phyloP scores from a whole-genome alignment of 2,888 invertebrate genomes.

The Diaprepes abbreviatus region DNA sequence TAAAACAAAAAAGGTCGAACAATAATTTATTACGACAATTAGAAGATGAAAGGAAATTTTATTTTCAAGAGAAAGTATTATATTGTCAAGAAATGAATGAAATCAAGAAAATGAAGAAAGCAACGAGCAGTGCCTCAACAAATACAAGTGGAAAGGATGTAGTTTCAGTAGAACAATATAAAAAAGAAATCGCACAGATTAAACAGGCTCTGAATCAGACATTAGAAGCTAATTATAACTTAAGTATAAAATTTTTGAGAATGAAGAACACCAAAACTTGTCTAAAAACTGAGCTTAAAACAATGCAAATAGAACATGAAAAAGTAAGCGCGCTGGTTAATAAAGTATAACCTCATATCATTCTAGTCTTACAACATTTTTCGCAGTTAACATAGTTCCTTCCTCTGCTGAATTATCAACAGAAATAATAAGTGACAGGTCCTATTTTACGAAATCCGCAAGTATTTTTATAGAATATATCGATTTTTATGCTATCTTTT shows the following conservation, averaged over 20 bases:
- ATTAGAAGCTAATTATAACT: conserved; percentile 67
- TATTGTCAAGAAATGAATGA: conserved; percentile 70
- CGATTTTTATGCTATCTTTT: too few relatives aligned
- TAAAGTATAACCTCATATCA: too few relatives aligned
- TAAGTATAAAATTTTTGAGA: conserved; percentile 66
- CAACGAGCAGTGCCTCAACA: conserved; percentile 51
- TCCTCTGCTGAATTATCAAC: too few relatives aligned
- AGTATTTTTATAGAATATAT: too few relatives aligned
- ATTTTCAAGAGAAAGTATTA: conserved; percentile 71
- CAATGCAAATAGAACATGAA: conserved; percentile 61
- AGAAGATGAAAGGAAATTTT: conserved; percentile 71
- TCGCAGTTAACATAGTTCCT: too few relatives aligned
- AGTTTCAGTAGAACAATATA: conserved; percentile 57
- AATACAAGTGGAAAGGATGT: conserved; percentile 37
- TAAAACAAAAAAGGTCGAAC: conserved; percentile 68
- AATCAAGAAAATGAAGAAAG: conserved; percentile 61
- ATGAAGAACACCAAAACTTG: conserved; percentile 66
- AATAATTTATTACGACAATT: conserved; percentile 70
- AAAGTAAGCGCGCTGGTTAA: too few relatives aligned
- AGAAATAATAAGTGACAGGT: too few relatives aligned
- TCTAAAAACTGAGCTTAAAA: conserved; percentile 61
- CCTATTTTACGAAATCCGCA: too few relatives aligned
- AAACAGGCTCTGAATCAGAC: conserved; percentile 64
- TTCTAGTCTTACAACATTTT: too few relatives aligned
- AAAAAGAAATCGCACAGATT: conserved; percentile 63